phyloP scores from a whole-genome alignment of 2,888 invertebrate genomes.

The Arctia plantaginis region DNA sequence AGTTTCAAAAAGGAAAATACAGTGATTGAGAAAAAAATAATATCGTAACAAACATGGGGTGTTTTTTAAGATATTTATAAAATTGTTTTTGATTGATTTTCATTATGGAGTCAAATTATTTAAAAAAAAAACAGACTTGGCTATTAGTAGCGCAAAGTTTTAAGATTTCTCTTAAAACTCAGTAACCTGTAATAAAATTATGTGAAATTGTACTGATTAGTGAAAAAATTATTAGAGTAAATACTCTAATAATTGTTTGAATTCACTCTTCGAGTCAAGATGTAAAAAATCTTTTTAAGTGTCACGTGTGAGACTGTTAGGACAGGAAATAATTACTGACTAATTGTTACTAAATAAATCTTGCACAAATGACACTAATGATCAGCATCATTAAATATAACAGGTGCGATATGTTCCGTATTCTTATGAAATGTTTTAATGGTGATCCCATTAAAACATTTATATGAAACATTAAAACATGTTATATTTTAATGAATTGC shows the following conservation, averaged over 20 bases:
- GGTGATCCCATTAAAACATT: background rate
- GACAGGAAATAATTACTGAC: constrained; percentile 1
- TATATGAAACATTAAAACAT: too few relatives aligned
- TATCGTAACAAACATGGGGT: too few relatives aligned
- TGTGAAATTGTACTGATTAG: background rate
- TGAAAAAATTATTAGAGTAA: background rate
- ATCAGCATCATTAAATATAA: background rate
- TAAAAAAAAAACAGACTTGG: background rate
- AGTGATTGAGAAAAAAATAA: too few relatives aligned
- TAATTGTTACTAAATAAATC: constrained; percentile 8
- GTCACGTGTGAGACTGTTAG: background rate
- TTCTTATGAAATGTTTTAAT: background rate
- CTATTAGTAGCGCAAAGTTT: background rate
- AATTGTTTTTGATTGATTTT: too few relatives aligned
- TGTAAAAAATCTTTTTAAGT: background rate
- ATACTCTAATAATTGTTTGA: background rate
- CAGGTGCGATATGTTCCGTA: constrained; percentile 5
- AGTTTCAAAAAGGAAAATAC: too few relatives aligned
- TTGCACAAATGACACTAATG: constrained; percentile 5
- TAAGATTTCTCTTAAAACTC: background rate
- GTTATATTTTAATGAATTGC: background rate
- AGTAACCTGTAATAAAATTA: too few relatives aligned
- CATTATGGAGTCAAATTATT: too few relatives aligned
- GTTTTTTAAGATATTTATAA: too few relatives aligned
- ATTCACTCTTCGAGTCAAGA: background rate